Evolutionary conservation across 2,888 invertebrate genomes (phyloP).

Genomic region (Heterodera filipjevi): DNA sequence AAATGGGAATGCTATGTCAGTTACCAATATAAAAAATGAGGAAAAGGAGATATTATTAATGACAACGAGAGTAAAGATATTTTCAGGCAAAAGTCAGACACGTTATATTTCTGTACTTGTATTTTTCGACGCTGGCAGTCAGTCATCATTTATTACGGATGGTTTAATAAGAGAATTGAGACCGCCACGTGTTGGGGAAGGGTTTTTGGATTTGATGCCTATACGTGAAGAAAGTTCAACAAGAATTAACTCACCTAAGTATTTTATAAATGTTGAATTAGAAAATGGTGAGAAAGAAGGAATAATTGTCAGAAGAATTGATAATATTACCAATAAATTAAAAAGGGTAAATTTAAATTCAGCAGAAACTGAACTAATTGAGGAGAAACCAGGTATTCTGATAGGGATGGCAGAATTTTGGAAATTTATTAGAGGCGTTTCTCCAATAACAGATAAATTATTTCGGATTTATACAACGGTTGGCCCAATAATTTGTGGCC

Average conservation of each 20-base stretch:
- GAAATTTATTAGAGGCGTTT: not conserved
- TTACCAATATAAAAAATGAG: not conserved
- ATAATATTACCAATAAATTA: not conserved
- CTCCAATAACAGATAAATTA: not conserved
- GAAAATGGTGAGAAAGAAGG: not conserved
- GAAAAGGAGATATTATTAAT: not conserved
- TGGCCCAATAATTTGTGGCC: not conserved
- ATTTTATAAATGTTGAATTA: conserved; percentile 2
- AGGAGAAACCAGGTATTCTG: not conserved
- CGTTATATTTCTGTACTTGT: not conserved
- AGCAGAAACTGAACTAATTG: not conserved
- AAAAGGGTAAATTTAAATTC: not conserved
- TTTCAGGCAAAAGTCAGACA: not conserved
- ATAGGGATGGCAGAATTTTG: not conserved
- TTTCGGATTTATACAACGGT: not conserved
- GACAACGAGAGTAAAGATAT: not conserved
- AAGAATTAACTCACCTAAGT: not conserved
- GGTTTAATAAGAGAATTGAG: not conserved
- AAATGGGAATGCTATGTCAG: not conserved
- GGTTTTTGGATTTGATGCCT: not conserved
- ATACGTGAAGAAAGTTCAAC: not conserved
- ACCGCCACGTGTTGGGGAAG: not conserved
- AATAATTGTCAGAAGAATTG: not conserved
- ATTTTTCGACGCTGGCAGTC: conserved; percentile 2
- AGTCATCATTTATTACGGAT: conserved; percentile 7